Evolutionary conservation across 2,113 vertebrate genomes (phyloP).

Genomic region (Thamnophis sirtalis): DNA sequence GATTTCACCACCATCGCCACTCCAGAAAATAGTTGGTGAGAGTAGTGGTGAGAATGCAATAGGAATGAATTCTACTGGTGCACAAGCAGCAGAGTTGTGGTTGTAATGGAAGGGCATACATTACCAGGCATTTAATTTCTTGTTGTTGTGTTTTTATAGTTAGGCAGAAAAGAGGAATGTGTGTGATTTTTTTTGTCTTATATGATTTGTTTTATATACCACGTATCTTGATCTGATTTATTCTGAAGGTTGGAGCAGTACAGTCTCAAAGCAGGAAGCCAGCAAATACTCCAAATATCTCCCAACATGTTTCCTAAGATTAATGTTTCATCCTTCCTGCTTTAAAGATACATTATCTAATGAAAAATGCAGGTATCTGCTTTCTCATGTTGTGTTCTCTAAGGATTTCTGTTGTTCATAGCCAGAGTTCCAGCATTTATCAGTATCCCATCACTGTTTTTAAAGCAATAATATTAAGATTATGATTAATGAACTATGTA

Average conservation of each 20-base stretch:
- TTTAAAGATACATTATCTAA: neutral
- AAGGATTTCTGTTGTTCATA: neutral
- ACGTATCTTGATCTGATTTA: neutral
- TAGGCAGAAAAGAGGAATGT: neutral
- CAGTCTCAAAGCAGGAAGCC: neutral
- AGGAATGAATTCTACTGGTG: neutral
- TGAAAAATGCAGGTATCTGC: neutral
- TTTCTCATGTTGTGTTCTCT: neutral
- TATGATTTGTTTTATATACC: neutral
- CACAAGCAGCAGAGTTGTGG: neutral
- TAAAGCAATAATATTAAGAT: neutral
- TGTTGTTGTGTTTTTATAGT: neutral
- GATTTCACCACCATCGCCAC: neutral
- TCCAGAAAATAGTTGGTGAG: neutral
- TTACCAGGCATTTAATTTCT: neutral
- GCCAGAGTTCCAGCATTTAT: neutral
- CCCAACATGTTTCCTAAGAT: neutral
- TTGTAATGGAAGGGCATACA: neutral
- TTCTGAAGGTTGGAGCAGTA: neutral
- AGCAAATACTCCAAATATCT: neutral
- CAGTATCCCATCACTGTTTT: neutral
- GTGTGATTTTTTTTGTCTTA: neutral
- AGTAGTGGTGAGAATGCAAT: neutral
- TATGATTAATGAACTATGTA: neutral
- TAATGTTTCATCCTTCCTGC: neutral